Conservation (phyloP, 2,113 vertebrate genomes). For the Clupea harengus region DNA sequence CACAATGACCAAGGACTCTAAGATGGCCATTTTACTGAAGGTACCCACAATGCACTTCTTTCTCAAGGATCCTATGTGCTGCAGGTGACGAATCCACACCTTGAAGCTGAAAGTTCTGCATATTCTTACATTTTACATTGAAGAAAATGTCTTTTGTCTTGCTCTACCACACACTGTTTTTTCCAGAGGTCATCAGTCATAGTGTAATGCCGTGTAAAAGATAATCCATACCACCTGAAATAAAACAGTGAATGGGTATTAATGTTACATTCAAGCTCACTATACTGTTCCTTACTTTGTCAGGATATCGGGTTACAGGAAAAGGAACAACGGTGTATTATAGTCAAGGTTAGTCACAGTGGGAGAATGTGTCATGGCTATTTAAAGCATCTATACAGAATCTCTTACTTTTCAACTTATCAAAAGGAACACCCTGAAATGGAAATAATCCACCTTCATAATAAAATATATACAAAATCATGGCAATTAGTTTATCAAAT, state of each 20-base stretch:
- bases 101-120: constrained; percentile 45
- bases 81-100: constrained; percentile 41
- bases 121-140: constrained; percentile 50
- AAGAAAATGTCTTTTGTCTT: constrained; percentile 61
- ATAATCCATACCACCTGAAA: constrained; percentile 98
- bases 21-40: constrained; percentile 45
- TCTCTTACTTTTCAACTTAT: neutral
- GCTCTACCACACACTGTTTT: constrained; percentile 34
- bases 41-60: constrained; percentile 64
- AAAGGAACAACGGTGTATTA: neutral
- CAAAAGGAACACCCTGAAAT: neutral
- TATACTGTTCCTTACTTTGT: no score
- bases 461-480: neutral
- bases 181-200: constrained; percentile 75
- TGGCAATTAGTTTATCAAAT: neutral
- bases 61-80: constrained; percentile 54
- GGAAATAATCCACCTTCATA: neutral
- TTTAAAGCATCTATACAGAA: neutral
- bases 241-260: constrained; percentile 18
- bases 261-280: neutral
- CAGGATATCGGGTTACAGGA: neutral
- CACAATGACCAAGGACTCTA: constrained; percentile 48
- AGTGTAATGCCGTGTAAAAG: constrained; percentile 98
- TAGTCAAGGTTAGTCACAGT: neutral
- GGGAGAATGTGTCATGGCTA: neutral